Evolutionary conservation across 2,888 invertebrate species (phyloP).

Genomic region (Pterostichus madidus): DNA sequence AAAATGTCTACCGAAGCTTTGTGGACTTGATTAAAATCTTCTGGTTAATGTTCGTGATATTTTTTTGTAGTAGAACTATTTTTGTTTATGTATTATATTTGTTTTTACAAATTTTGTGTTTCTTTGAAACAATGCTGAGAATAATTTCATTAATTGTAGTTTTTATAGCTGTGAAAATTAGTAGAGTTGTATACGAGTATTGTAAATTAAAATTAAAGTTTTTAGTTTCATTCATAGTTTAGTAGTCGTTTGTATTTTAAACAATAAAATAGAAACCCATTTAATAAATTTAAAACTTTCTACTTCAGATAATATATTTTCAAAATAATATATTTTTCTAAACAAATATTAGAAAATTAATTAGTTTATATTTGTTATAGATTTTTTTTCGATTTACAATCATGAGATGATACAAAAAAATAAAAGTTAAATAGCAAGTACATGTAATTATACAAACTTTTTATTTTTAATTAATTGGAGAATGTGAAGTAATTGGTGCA

Average conservation of each 20-base stretch:
- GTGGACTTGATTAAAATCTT: conserved; percentile 37
- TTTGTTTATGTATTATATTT: conserved; percentile 23
- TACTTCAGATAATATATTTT: neutral
- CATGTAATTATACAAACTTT: conserved; percentile 42
- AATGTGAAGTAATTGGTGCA: conserved; percentile 44
- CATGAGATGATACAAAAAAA: conserved; percentile 44
- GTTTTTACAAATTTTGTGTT: conserved; percentile 36
- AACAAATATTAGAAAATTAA: neutral
- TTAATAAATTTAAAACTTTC: neutral
- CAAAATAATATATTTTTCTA: neutral
- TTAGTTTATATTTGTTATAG: neutral
- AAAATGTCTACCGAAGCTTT: conserved; percentile 18
- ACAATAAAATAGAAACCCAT: neutral
- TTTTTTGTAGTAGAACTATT: neutral
- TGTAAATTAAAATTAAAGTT: conserved; percentile 10
- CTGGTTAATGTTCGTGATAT: neutral
- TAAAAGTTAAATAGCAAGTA: conserved; percentile 11
- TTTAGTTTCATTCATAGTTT: conserved; percentile 1
- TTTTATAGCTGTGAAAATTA: neutral
- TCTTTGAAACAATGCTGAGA: neutral
- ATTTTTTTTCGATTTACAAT: conserved; percentile 2
- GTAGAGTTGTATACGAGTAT: too few relatives aligned
- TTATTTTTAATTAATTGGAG: conserved; percentile 52
- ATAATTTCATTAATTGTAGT: neutral
- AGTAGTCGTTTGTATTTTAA: neutral